Evolutionary conservation across 2,797 vertebrate species (phyloP).

Genomic region (Rachycentron canadum): DNA sequence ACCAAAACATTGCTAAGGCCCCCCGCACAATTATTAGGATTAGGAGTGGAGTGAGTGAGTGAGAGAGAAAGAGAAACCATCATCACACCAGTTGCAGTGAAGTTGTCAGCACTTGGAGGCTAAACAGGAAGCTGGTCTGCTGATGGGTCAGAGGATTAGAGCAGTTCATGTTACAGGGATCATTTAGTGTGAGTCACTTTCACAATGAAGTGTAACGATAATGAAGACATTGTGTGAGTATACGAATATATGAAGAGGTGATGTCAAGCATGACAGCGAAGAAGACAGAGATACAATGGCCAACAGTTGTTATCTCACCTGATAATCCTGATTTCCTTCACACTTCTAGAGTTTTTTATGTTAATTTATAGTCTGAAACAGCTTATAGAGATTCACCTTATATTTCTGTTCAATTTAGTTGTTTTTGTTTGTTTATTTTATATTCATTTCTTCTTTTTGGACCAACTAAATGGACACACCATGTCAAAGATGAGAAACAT

Average conservation of each 20-base stretch:
- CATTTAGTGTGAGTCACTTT: constrained; percentile 26
- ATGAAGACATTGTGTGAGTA: constrained; percentile 21
- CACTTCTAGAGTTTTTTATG: background rate
- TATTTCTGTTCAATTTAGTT: background rate
- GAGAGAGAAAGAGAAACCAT: constrained; percentile 4
- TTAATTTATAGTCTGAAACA: background rate
- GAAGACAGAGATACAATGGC: background rate
- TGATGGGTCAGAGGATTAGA: constrained; percentile 31
- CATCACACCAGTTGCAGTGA: constrained; percentile 8
- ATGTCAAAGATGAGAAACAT: background rate
- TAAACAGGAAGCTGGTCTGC: constrained; percentile 24
- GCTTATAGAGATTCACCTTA: background rate
- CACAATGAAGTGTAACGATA: constrained; percentile 19
- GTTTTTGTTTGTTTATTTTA: background rate
- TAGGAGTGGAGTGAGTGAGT: background rate
- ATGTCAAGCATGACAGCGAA: background rate
- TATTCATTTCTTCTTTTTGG: no score
- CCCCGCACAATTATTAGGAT: background rate
- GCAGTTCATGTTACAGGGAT: constrained; percentile 43
- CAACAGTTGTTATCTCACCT: background rate
- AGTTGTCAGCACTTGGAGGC: constrained; percentile 18
- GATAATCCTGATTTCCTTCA: background rate
- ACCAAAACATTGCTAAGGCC: background rate
- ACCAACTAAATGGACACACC: no score
- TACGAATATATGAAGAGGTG: background rate